phyloP scores from a whole-genome alignment of 2,113 vertebrate species.

The Hydropotes inermis region DNA sequence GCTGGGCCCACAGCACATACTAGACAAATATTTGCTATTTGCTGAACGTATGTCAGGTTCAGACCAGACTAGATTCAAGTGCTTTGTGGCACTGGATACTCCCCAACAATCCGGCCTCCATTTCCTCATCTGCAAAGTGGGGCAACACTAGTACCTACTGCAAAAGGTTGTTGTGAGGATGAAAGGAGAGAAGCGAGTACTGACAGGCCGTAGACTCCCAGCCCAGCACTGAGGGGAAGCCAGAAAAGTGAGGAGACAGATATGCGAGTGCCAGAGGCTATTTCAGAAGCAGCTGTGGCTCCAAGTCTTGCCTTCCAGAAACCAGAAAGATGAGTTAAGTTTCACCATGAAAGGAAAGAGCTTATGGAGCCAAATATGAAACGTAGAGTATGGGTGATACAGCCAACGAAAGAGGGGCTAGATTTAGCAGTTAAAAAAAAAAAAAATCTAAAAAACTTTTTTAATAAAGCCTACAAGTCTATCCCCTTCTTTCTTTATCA shows the following conservation, averaged over 20 bases:
- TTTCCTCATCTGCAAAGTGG: not conserved
- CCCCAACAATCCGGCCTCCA: not conserved
- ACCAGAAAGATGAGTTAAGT: not conserved
- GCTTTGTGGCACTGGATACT: not conserved
- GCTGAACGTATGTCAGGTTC: not conserved
- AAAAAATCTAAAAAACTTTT: constrained; percentile 78
- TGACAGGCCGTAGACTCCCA: not conserved
- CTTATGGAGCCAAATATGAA: constrained; percentile 21
- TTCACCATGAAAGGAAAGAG: not conserved
- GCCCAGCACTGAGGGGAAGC: not conserved
- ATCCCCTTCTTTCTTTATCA: constrained; percentile 84
- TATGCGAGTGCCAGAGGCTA: not conserved
- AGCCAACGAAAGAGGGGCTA: not conserved
- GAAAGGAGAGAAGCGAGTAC: not conserved
- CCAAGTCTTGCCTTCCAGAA: not conserved
- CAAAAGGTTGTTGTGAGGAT: not conserved
- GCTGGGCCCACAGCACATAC: not conserved
- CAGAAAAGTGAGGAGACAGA: not conserved
- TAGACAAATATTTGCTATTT: not conserved
- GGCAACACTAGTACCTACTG: not conserved
- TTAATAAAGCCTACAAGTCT: constrained; percentile 84
- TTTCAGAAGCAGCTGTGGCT: not conserved
- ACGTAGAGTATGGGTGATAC: not conserved
- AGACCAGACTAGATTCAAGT: not conserved
- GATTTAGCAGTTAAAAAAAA: constrained; percentile 20